phyloP scores from a whole-genome alignment of 1,140 invertebrate genomes.

The Scaptomyza pallida region DNA sequence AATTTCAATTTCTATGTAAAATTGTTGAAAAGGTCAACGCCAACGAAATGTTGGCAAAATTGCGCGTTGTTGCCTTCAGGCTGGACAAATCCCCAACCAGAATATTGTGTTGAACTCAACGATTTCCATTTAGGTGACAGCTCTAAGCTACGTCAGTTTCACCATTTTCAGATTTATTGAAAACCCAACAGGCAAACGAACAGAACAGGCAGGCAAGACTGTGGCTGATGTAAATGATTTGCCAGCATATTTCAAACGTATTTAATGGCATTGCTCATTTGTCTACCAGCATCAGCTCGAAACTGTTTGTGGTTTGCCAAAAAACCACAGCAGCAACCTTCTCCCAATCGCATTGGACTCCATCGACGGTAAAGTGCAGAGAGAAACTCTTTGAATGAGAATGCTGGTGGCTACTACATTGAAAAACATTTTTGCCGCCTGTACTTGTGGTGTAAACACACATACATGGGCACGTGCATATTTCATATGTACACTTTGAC shows the following conservation, averaged over 20 bases:
- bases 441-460: conserved; percentile 66
- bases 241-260: conserved; percentile 76
- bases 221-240: conserved; percentile 63
- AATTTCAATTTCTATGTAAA: neutral
- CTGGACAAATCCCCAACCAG: neutral
- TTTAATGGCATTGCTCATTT: conserved; percentile 77
- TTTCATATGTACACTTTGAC: conserved; percentile 31
- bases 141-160: conserved; percentile 33
- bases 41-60: conserved; percentile 9
- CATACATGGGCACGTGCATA: conserved; percentile 39
- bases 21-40: conserved; percentile 1
- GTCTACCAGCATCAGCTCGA: conserved; percentile 58
- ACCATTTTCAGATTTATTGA: conserved; percentile 65
- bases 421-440: conserved; percentile 36
- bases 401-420: neutral
- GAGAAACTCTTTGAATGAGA: conserved; percentile 2
- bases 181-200: conserved; percentile 17
- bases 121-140: conserved; percentile 42
- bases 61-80: neutral
- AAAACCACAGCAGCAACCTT: conserved; percentile 40
- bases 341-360: conserved; percentile 22
- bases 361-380: conserved; percentile 17
- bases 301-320: conserved; percentile 47
- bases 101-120: conserved; percentile 10
- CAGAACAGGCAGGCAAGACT: conserved; percentile 3